Base-by-base conservation (phyloP, 2,113 vertebrate genomes). In the Phycodurus eques region DNA sequence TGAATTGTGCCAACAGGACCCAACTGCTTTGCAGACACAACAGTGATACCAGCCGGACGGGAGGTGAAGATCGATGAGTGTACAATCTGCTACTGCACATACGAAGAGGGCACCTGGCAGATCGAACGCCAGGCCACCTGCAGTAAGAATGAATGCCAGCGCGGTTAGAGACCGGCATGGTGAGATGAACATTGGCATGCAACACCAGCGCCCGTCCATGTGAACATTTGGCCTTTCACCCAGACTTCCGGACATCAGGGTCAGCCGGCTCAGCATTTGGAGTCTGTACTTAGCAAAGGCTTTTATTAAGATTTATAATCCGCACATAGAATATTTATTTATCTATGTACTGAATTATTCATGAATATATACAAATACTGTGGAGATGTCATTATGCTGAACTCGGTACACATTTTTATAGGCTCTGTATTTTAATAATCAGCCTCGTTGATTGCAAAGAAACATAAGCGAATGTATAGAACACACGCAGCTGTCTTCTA, bases 31-130 rank as follows among this genome's bases (percentile, higher is more conserved):
- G 98, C 96, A 9, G 96, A 98, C 90, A 96, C 95, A 0, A 87
- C 91, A 0, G 96, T 99, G 70, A 99, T 99, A 76, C 98, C 98
- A 62, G 98, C 98, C 0, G 98, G 98, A 63, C 92, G 98, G 65
- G 97, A 99, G 78, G 96, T 99, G 87, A 95, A 96, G 88, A 96
- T 98, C 0, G 95, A 99, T 33, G 96, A 97, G 44, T 99, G 98
- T 78, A 99, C 98, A 75, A 95, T 98, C 89, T 99, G 97, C 83
- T 97, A 99, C 93, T 99, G 98, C 80, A 99, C 97, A 20, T 99
- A 98, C 0, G 98, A 99, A 88, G 97, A 97, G 78, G 96, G 95
- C 74, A 98, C 97, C 0, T 99, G 97, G 97, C 93, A 96, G 82
- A 96, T 99, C 59, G 97, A 98, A 67, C 93, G 95, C 13, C 96